Conservation (phyloP, 1,140 invertebrate genomes). For the Drosophila tani region DNA sequence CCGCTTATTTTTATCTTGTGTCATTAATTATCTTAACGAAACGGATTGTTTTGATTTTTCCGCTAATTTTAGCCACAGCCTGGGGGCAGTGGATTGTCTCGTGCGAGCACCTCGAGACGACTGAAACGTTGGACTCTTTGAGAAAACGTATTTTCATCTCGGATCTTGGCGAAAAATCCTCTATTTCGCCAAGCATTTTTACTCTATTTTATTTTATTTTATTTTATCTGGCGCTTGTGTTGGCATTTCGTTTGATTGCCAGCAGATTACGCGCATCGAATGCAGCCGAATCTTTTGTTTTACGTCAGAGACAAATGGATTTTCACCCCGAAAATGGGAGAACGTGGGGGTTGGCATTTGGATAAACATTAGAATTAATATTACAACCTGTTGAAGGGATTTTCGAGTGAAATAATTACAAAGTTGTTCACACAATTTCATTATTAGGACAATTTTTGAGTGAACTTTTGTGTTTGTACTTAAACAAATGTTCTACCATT, state of each 20-base stretch:
- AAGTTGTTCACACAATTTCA: not conserved
- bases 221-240: constrained; percentile 49
- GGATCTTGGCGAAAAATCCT: constrained; percentile 48
- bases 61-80: constrained; percentile 51
- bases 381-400: constrained; percentile 29
- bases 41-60: constrained; percentile 49
- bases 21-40: constrained; percentile 52
- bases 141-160: constrained; percentile 69
- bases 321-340: not conserved
- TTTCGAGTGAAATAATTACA: not conserved
- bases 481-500: too few relatives aligned
- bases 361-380: not conserved
- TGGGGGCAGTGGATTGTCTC: constrained; percentile 54
- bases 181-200: constrained; percentile 49
- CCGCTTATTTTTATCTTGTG: constrained; percentile 49
- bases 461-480: not conserved
- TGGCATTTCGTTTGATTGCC: constrained; percentile 47
- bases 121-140: constrained; percentile 62
- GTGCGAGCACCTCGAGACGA: constrained; percentile 61
- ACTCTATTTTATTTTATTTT: constrained; percentile 66
- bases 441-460: not conserved
- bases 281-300: constrained; percentile 52
- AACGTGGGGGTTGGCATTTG: not conserved
- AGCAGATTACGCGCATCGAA: constrained; percentile 53
- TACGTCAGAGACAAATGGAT: constrained; percentile 54